A percentile compares a stretch with the other conserved stretches of the same genome.
Evolutionary conservation across 2,797 vertebrate genomes (phyloP).

Genomic region (Sebastes elongatus): DNA sequence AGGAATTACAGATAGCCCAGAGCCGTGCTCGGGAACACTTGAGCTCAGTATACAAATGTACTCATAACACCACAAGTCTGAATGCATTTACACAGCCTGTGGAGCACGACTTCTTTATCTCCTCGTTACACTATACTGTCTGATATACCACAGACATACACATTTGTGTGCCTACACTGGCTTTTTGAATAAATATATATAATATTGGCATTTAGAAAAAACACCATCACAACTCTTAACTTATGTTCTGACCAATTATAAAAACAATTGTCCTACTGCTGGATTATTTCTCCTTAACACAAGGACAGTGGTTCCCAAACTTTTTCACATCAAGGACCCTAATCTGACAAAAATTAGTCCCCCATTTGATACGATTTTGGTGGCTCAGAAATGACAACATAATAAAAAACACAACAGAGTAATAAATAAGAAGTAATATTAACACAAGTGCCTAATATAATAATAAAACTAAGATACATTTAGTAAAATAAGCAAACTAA

Average conservation of each 20-base stretch:
- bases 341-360: too few species aligned
- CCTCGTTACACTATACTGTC: neutral
- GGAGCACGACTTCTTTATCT: neutral
- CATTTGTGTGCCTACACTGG: neutral
- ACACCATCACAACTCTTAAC: neutral
- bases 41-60: conserved; percentile 15
- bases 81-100: neutral
- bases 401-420: too few species aligned
- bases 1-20: conserved; percentile 20
- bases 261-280: neutral
- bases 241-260: neutral
- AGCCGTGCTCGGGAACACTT: conserved; percentile 19
- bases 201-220: neutral
- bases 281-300: neutral
- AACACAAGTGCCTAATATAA: too few species aligned
- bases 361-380: too few species aligned
- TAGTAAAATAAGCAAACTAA: too few species aligned
- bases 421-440: too few species aligned
- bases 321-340: too few species aligned
- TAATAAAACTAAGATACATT: too few species aligned
- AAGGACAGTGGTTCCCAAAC: too few species aligned
- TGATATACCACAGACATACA: neutral
- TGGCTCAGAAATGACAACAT: too few species aligned
- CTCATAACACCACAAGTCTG: neutral
- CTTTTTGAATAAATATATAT: neutral